Conservation (phyloP, 1,140 invertebrate species). For the Ephestia elutella region DNA sequence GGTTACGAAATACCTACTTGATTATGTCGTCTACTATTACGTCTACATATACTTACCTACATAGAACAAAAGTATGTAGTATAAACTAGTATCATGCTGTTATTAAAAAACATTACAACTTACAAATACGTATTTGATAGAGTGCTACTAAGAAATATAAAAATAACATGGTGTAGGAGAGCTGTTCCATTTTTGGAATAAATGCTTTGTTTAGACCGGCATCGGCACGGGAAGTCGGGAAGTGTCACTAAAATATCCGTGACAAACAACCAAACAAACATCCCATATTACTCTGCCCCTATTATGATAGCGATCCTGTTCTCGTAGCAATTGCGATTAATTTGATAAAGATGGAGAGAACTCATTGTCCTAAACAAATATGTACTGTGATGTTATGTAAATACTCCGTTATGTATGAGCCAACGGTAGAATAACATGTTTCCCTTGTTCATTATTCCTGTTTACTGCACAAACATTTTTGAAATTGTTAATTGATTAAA, state of each 20-base stretch:
- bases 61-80: too few species aligned
- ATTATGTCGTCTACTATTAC: too few species aligned
- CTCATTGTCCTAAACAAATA: constrained; percentile 30
- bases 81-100: too few species aligned
- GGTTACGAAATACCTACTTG: too few species aligned
- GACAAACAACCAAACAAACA: constrained; percentile 15
- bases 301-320: constrained; percentile 21
- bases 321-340: constrained; percentile 29
- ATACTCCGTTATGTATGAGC: constrained; percentile 10
- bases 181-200: constrained; percentile 29
- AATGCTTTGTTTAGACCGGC: constrained; percentile 23
- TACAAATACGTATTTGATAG: too few species aligned
- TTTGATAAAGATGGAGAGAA: constrained; percentile 19
- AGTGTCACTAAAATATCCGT: constrained; percentile 23
- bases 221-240: too few species aligned
- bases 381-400: constrained; percentile 15
- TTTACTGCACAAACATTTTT: too few species aligned
- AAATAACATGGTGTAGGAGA: constrained; percentile 28
- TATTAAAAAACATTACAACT: too few species aligned
- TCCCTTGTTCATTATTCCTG: too few species aligned
- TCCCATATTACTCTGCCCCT: constrained; percentile 13
- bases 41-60: too few species aligned
- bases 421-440: too few species aligned
- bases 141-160: constrained; percentile 21
- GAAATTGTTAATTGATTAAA: too few species aligned